A percentile compares a stretch with the other conserved stretches of the same genome.
Evolutionary conservation across 92 coral and sea anemone genomes (phyloP).

Genomic region (Chrysogorgia sp.): DNA sequence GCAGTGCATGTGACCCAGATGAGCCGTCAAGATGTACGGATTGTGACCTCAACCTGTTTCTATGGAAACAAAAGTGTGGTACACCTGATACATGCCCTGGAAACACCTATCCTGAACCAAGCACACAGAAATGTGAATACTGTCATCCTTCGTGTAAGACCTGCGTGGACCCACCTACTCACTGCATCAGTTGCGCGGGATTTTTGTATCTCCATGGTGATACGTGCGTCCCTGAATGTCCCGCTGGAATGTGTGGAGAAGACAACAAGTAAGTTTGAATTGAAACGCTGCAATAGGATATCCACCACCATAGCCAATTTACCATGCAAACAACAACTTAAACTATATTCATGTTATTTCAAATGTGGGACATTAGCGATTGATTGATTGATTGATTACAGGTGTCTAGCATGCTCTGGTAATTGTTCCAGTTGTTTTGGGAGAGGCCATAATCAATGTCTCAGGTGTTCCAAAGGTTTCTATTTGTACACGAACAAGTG

Average conservation of each 20-base stretch:
- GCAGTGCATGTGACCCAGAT: constrained; percentile 68
- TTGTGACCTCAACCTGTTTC: constrained; percentile 62
- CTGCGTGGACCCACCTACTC: constrained; percentile 69
- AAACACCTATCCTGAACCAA: constrained; percentile 50
- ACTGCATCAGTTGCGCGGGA: constrained; percentile 22
- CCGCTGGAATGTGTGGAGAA: constrained; percentile 13
- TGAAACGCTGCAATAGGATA: too few species aligned
- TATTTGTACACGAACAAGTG: constrained; percentile 67
- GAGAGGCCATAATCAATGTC: constrained; percentile 61
- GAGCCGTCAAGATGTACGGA: constrained; percentile 75
- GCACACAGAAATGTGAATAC: constrained; percentile 57
- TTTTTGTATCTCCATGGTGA: constrained; percentile 29
- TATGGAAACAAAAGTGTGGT: constrained; percentile 65
- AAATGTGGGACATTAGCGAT: too few species aligned
- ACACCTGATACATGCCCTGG: constrained; percentile 51
- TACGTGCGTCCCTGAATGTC: constrained; percentile 10
- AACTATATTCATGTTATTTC: too few species aligned
- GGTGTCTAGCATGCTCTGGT: constrained; percentile 72
- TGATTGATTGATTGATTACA: constrained; percentile 21
- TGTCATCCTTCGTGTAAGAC: constrained; percentile 80
- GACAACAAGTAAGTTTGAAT: constrained; percentile 24
- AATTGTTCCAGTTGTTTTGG: constrained; percentile 82
- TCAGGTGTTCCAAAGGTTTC: constrained; percentile 68
- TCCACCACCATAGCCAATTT: too few species aligned
- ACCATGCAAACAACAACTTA: too few species aligned